phyloP scores from a whole-genome alignment of 2,113 vertebrate species.

The Cavia aperea region DNA sequence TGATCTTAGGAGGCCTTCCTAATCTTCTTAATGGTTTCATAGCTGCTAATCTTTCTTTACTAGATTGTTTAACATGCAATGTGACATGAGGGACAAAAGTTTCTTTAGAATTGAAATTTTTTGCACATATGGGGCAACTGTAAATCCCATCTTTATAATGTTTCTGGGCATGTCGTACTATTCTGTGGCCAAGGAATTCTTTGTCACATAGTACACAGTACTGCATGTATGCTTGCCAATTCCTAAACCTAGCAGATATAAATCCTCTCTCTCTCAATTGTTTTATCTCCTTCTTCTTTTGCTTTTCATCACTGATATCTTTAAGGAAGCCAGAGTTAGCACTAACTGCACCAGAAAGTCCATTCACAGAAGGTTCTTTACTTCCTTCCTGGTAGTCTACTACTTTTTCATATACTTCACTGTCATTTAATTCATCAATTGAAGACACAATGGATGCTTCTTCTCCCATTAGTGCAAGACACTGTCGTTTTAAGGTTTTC shows the following conservation, averaged over 20 bases:
- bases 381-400: conserved; percentile 80
- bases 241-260: conserved; percentile 92
- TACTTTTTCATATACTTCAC: conserved; percentile 85
- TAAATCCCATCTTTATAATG: conserved; percentile 90
- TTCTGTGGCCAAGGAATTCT: conserved; percentile 95
- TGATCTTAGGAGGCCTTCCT: conserved; percentile 81
- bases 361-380: conserved; percentile 79
- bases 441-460: conserved; percentile 98
- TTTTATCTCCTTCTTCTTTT: conserved; percentile 92
- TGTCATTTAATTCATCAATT: conserved; percentile 94
- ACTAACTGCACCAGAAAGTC: conserved; percentile 78
- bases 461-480: conserved; percentile 94
- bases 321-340: conserved; percentile 82
- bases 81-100: conserved; percentile 93
- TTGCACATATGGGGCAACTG: conserved; percentile 94
- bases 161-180: conserved; percentile 95
- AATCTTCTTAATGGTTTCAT: conserved; percentile 90
- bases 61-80: conserved; percentile 94
- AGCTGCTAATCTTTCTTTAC: conserved; percentile 92
- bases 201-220: conserved; percentile 98
- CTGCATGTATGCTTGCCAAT: conserved; percentile 99
- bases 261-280: conserved; percentile 91
- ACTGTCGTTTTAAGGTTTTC: conserved; percentile 96
- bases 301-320: conserved; percentile 81
- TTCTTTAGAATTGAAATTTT: conserved; percentile 92